Evolutionary conservation across 2,113 vertebrate genomes (phyloP).

Genomic region (Xenopus laevis): DNA sequence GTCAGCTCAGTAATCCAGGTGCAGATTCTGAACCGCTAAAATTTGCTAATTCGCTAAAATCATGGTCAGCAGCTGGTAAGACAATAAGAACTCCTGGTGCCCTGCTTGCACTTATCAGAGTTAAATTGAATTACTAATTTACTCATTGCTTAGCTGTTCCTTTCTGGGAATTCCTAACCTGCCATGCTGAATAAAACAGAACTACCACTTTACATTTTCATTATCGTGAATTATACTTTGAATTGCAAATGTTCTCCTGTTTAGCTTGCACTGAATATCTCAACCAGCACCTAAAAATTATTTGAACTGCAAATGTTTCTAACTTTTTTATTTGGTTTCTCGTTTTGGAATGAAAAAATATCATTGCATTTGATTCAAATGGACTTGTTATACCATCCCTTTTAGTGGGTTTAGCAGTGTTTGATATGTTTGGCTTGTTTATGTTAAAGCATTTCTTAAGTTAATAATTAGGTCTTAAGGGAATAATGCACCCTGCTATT

Average conservation of each 20-base stretch:
- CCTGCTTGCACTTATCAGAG: constrained; percentile 74
- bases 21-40: too few relatives aligned
- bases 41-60: too few relatives aligned
- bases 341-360: constrained; percentile 9
- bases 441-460: constrained; percentile 1
- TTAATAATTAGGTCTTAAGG: constrained; percentile 7
- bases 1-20: too few relatives aligned
- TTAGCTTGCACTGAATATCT: constrained; percentile 54
- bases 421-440: constrained; percentile 5
- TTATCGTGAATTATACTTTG: constrained; percentile 94
- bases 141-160: constrained; percentile 84
- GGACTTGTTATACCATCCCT: constrained; percentile 14
- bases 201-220: constrained; percentile 98
- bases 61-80: constrained; percentile 89
- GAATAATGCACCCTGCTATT: not conserved
- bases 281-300: constrained; percentile 50
- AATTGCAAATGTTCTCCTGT: constrained; percentile 87
- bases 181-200: constrained; percentile 96
- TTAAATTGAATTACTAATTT: constrained; percentile 98
- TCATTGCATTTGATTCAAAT: constrained; percentile 16
- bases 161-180: constrained; percentile 94
- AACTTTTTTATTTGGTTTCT: constrained; percentile 29
- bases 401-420: constrained; percentile 15
- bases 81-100: constrained; percentile 68
- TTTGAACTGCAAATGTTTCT: constrained; percentile 53